Conservation (phyloP, 2,888 invertebrate species). For the Heliconius erato region DNA sequence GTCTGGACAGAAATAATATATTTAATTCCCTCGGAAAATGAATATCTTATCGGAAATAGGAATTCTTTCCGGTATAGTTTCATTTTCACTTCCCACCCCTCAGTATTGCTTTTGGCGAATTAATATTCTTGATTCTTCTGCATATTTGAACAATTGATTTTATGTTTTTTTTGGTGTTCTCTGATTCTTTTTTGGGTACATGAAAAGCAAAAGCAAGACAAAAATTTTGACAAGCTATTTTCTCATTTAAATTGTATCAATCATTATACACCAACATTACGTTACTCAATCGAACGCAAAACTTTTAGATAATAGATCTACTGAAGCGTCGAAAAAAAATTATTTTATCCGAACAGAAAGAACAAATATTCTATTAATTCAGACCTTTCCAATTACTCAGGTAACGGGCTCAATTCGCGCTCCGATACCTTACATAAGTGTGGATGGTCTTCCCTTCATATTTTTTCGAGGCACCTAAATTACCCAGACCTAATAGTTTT, state of each 20-base stretch:
- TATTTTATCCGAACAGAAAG: conserved; percentile 27
- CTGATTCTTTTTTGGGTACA: background rate
- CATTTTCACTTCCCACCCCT: conserved; percentile 55
- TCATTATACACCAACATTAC: background rate
- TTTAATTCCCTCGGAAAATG: conserved; percentile 50
- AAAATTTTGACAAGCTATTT: background rate
- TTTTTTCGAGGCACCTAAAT: conserved; percentile 77
- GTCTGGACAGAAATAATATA: background rate
- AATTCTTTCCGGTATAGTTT: conserved; percentile 61
- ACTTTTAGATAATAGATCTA: background rate
- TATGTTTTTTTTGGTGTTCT: conserved; percentile 7
- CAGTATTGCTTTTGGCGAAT: conserved; percentile 60
- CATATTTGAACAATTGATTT: conserved; percentile 53
- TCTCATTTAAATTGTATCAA: no score
- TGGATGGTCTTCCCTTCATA: conserved; percentile 59
- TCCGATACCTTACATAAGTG: conserved; percentile 26
- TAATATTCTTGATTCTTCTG: conserved; percentile 68
- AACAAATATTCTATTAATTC: conserved; percentile 41
- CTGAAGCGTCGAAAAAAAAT: background rate
- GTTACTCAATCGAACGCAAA: no score
- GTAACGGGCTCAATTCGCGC: conserved; percentile 50
- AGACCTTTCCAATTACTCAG: conserved; percentile 52
- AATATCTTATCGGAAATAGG: conserved; percentile 62
- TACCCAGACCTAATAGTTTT: conserved; percentile 83
- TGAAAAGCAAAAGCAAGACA: background rate